Evolutionary conservation across 1,140 invertebrate genomes (phyloP), one percentile per base, ranked within the genome.

Genomic region (Paracyclopina nana): DNA sequence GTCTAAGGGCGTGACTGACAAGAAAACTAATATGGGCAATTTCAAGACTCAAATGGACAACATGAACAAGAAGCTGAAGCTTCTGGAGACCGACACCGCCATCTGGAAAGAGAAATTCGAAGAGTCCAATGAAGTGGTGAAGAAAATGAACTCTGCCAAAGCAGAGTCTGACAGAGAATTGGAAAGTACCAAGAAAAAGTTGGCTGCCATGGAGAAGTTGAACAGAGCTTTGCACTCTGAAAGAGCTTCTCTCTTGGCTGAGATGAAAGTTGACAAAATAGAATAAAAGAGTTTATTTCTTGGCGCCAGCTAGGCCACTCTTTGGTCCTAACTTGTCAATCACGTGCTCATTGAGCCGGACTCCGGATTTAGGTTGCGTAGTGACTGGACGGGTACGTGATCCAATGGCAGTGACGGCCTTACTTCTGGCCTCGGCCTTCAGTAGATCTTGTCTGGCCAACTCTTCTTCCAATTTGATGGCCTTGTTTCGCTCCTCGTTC

Each of bases 61-160:
- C 16, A 8, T 48, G 20, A 29, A 29, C 29, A n/a, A 26, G 20
- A 48, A 48, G 28, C 25, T 48, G 11, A 24, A 22, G 25, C 45
- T 28, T 28, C 14, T 48, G 25, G 45, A 48, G 25, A 3, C 25
- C 18, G 45, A 48, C 24, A 48, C 45, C 12, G 28, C 25, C 5
- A 28, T 28, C 6, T 48, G 45, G 45, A 48, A 27, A 28, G 20
- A 48, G 2, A 48, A 48, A 22, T 48, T 48, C 27, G 45, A 48
- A 28, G 25, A 24, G 16, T 28, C 25, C 4, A 48, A 48, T 18
- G 45, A 48, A 12, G 24, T 28, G 16, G 45, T 48, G n/a, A 48
- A 48, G 45, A 48, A 29, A 48, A 48, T 48, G 45, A 48, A 48
- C 27, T 28, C 16, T n/a, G 14, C 27, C 12, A 29, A 16, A 16